Percentiles rank a stretch among this genome's conserved stretches.
These are phyloP conservation scores for Capreolus pygargus DNA, from an alignment of 2,113 vertebrate genomes.

Conservation along the genomic window DNA sequence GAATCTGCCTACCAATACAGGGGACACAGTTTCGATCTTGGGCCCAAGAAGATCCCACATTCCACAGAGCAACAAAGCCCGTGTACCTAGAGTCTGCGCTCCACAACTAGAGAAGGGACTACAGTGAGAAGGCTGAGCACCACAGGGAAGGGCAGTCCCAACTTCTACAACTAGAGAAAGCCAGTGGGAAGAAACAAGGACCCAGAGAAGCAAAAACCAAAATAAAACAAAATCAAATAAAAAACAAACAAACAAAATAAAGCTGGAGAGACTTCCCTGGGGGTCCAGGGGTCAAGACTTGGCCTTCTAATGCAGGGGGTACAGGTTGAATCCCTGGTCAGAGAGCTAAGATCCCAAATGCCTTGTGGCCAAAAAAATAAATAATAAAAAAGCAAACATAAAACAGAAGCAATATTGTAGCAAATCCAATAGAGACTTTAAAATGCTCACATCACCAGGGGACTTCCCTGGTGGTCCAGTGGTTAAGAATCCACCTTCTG, in stretches of 20 bases:
- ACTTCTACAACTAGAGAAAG: not conserved
- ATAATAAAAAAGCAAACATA: not conserved
- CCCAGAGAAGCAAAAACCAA: not conserved
- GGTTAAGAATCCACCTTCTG: not conserved
- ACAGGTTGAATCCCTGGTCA: not conserved
- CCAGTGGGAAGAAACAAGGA: not conserved
- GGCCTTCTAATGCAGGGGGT: not conserved
- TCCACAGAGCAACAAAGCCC: not conserved
- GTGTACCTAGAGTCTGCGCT: not conserved
- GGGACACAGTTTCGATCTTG: not conserved
- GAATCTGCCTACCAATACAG: not conserved
- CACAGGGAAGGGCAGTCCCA: not conserved
- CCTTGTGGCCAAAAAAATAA: not conserved
- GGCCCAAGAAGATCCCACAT: not conserved
- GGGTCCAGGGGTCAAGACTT: not conserved
- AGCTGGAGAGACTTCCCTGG: not conserved
- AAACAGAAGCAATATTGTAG: not conserved
- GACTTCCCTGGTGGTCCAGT: not conserved
- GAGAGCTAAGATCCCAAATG: not conserved
- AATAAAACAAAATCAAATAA: not conserved
- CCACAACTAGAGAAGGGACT: accelerated
- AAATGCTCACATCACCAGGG: not conserved
- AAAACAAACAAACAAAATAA: not conserved
- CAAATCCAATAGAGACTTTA: not conserved
- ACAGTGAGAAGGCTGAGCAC: not conserved